Base-by-base conservation (phyloP, 2,797 vertebrate species). In the Enteromius trimaculatus region DNA sequence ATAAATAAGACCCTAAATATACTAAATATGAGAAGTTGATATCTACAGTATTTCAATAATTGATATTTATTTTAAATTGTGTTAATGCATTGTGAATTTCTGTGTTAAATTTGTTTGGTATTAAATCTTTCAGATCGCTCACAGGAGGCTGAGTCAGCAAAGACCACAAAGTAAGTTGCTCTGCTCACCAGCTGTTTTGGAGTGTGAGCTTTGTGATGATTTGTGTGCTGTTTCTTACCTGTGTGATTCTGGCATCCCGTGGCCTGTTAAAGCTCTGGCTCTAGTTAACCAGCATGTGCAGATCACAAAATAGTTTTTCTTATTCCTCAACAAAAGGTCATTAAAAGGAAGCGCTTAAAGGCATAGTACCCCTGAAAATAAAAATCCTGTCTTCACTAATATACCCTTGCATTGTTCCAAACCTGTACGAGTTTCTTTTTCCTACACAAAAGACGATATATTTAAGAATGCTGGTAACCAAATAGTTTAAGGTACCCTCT, bases 131-230 rank as follows among this genome's bases (percentile, higher is more conserved):
- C 76, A 84, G 77, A 78, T 75, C 10, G 1, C 2, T n/a, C 81
- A 13, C 23, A 77, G 14, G 74, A 69, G 51, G 47, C 26, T 37
- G 74, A 83, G 19, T 55, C 74, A 13, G 64, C 26, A 1, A 82
- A 66, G 37, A 62, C 64, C n/a, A 34, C 81, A 60, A 77, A 69
- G 81, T 83, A 64, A 83, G 81, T 77, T 44, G 8, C 10, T 68
- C 11, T 68, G 55, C 47, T 31, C 2, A 21, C 8, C 17, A 1
- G 21, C 8, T 58, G 65, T 16, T 79, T 29, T 49, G 47, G 6
- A 1, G 19, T 39, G 26, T 79, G n/a, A 53, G 16, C 19, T 34
- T n/a, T 89, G 37, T 7, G 51, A 39, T 39, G 34, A 23, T 49
- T 29, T 58, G 65, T 53, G 37, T 47, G 76, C 39, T n/a, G 60